phyloP scores from a whole-genome alignment of 2,797 vertebrate species.

The Oreochromis mossambicus region DNA sequence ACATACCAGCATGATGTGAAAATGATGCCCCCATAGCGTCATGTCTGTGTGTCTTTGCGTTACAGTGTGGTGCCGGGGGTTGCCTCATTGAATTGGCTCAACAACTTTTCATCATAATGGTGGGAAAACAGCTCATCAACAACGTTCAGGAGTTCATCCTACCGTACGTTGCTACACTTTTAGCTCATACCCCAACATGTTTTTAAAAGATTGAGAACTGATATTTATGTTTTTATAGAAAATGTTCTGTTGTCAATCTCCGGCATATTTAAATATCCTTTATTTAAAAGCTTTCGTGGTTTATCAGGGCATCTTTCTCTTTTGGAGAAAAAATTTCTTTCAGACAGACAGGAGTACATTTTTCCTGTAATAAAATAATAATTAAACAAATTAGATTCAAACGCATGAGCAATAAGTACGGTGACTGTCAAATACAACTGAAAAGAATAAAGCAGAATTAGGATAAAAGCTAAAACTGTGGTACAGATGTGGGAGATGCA shows the following conservation, averaged over 20 bases:
- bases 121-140: conserved; percentile 82
- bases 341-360: background rate
- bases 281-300: background rate
- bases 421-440: background rate
- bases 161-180: conserved; percentile 65
- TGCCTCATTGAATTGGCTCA: conserved; percentile 82
- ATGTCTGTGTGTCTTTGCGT: background rate
- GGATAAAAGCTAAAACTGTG: background rate
- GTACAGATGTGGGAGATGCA: background rate
- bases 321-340: background rate
- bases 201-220: background rate
- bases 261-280: background rate
- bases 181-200: background rate
- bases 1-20: background rate
- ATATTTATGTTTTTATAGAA: background rate
- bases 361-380: background rate
- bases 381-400: background rate
- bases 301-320: background rate
- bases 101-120: conserved; percentile 84
- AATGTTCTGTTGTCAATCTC: background rate
- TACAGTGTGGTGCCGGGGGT: conserved; percentile 78
- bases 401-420: background rate
- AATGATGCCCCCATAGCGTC: background rate
- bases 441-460: background rate
- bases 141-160: conserved; percentile 80